Conservation (phyloP, 1,140 invertebrate species). For the Aleiodes sp. region DNA sequence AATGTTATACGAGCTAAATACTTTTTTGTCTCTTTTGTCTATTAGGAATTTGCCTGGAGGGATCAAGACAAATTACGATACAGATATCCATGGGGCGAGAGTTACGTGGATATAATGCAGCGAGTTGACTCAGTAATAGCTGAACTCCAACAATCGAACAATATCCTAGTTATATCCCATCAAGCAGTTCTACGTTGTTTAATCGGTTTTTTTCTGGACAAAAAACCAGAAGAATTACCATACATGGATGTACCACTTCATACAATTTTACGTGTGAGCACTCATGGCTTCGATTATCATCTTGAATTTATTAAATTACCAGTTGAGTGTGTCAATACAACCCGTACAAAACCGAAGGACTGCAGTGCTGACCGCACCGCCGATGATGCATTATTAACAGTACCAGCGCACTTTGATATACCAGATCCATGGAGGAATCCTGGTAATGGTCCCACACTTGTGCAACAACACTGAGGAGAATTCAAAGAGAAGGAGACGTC, state of each 20-base stretch:
- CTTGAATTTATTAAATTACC: conserved; percentile 83
- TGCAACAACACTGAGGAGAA: conserved; percentile 59
- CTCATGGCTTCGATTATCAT: conserved; percentile 84
- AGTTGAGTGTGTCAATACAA: conserved; percentile 87
- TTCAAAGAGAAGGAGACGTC: conserved; percentile 21
- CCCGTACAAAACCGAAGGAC: conserved; percentile 76
- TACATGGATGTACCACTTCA: conserved; percentile 93
- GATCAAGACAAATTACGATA: conserved; percentile 93
- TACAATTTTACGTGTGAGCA: conserved; percentile 86
- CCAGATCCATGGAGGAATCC: conserved; percentile 63
- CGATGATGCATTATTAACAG: conserved; percentile 74
- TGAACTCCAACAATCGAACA: conserved; percentile 85
- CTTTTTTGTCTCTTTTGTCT: neutral
- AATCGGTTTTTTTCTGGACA: conserved; percentile 89
- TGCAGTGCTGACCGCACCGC: conserved; percentile 71
- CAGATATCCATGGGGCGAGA: conserved; percentile 92
- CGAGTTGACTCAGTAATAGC: conserved; percentile 82
- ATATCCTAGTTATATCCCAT: conserved; percentile 89
- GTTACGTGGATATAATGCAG: conserved; percentile 87
- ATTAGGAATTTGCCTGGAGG: conserved; percentile 83
- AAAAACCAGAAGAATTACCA: conserved; percentile 83
- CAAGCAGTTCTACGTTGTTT: conserved; percentile 92
- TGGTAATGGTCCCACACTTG: conserved; percentile 56
- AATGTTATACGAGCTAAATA: neutral
- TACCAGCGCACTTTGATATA: conserved; percentile 78